Conservation (phyloP, 2,888 invertebrate genomes). For the Apoda limacodes region DNA sequence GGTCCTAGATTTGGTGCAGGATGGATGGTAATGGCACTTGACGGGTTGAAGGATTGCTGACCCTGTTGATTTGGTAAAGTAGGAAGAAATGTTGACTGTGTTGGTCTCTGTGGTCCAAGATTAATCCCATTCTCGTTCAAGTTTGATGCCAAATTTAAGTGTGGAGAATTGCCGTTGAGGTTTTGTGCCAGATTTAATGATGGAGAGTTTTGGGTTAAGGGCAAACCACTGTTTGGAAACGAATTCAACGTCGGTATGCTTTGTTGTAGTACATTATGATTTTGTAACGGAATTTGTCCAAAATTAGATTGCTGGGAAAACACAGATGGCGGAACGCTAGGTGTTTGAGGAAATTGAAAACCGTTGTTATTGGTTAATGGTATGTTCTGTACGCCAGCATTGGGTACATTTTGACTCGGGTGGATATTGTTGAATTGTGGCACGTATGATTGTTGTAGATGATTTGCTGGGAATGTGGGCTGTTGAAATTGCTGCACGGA, state of each 20-base stretch:
- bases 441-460: constrained; percentile 42
- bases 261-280: constrained; percentile 43
- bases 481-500: constrained; percentile 42
- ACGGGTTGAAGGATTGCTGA: constrained; percentile 42
- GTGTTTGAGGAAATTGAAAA: constrained; percentile 29
- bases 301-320: constrained; percentile 34
- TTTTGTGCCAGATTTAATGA: too few relatives aligned
- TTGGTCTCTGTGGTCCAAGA: constrained; percentile 50
- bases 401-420: constrained; percentile 34
- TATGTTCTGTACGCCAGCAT: constrained; percentile 34
- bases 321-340: constrained; percentile 9
- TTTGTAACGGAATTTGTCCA: constrained; percentile 34
- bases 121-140: constrained; percentile 38
- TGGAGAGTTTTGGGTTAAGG: constrained; percentile 34
- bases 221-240: constrained; percentile 38
- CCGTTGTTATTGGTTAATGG: constrained; percentile 25
- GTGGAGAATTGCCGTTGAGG: too few relatives aligned
- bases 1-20: constrained; percentile 58
- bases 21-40: constrained; percentile 56
- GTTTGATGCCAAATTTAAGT: constrained; percentile 31
- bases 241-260: constrained; percentile 44
- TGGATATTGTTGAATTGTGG: constrained; percentile 50
- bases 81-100: constrained; percentile 49
- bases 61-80: constrained; percentile 39
- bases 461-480: constrained; percentile 35